Evolutionary conservation across 2,888 invertebrate species (phyloP).

Genomic region (Drosophila parthenogenetica): DNA sequence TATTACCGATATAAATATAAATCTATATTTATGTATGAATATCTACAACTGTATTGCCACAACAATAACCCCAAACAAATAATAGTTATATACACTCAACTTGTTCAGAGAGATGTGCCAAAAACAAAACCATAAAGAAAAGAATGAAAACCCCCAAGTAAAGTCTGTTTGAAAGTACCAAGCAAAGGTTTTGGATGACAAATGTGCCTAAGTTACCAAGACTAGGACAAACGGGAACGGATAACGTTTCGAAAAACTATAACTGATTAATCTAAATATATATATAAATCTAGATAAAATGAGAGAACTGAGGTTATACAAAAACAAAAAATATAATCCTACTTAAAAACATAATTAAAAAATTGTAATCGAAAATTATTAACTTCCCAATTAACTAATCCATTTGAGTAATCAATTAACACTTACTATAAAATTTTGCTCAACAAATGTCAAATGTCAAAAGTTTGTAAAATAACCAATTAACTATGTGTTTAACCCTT

Average conservation of each 20-base stretch:
- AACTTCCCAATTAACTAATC: conserved; percentile 40
- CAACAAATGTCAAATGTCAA: conserved; percentile 42
- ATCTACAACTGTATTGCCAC: conserved; percentile 39
- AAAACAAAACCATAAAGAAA: conserved; percentile 55
- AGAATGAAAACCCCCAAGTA: conserved; percentile 20
- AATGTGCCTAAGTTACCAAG: conserved; percentile 47
- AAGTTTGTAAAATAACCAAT: conserved; percentile 34
- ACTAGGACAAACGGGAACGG: conserved; percentile 33
- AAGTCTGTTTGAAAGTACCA: conserved; percentile 51
- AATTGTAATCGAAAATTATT: conserved; percentile 6
- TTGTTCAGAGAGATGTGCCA: conserved; percentile 73
- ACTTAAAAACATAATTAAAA: conserved; percentile 5
- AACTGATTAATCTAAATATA: conserved; percentile 12
- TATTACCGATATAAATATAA: conserved; percentile 6
- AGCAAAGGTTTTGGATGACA: conserved; percentile 43
- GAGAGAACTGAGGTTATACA: conserved; percentile 37
- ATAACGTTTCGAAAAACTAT: conserved; percentile 22
- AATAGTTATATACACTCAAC: conserved; percentile 31
- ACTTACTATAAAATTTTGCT: conserved; percentile 34
- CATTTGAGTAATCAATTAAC: conserved; percentile 35
- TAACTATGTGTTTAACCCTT: conserved; percentile 1
- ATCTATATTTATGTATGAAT: conserved; percentile 34
- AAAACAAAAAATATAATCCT: conserved; percentile 11
- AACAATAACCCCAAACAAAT: conserved; percentile 38
- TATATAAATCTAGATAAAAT: conserved; percentile 34